These are phyloP conservation scores for Macrobrachium nipponense DNA, from an alignment of 1,140 invertebrate species.

Conservation along the genomic window DNA sequence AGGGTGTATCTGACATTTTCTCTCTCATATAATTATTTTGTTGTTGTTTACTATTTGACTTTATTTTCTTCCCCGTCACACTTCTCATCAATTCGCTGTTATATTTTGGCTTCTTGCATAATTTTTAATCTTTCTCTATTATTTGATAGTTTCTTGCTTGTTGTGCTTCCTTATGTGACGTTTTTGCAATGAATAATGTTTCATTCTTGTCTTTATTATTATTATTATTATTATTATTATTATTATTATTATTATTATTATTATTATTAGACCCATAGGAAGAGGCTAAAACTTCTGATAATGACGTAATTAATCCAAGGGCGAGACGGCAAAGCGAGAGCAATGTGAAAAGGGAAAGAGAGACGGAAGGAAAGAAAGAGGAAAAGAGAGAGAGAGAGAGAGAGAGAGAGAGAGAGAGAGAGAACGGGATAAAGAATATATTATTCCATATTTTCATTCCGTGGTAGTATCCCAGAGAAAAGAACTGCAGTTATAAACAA, in stretches of 20 bases:
- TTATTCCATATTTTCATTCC: slow-evolving; percentile 59
- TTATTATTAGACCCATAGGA: neutral
- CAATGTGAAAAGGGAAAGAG: neutral
- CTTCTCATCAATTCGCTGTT: too few relatives aligned
- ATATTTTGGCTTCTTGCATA: too few relatives aligned
- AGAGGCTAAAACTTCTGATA: neutral
- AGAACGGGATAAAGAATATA: slow-evolving; percentile 12
- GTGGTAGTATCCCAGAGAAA: slow-evolving; percentile 4
- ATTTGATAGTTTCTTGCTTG: too few relatives aligned
- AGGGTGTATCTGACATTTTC: neutral
- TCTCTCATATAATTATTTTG: neutral
- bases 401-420: neutral
- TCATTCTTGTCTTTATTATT: neutral
- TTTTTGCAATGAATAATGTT: too few relatives aligned
- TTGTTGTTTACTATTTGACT: too few relatives aligned
- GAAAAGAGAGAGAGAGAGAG: neutral
- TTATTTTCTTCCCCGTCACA: too few relatives aligned
- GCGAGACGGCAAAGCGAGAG: neutral
- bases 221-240: neutral
- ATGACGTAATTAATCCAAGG: neutral
- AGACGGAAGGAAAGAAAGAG: neutral
- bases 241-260: neutral
- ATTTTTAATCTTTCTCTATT: too few relatives aligned
- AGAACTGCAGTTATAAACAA: slow-evolving; percentile 24
- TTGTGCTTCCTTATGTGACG: too few relatives aligned